Conservation (phyloP, 2,113 vertebrate genomes). For the Melospiza georgiana region DNA sequence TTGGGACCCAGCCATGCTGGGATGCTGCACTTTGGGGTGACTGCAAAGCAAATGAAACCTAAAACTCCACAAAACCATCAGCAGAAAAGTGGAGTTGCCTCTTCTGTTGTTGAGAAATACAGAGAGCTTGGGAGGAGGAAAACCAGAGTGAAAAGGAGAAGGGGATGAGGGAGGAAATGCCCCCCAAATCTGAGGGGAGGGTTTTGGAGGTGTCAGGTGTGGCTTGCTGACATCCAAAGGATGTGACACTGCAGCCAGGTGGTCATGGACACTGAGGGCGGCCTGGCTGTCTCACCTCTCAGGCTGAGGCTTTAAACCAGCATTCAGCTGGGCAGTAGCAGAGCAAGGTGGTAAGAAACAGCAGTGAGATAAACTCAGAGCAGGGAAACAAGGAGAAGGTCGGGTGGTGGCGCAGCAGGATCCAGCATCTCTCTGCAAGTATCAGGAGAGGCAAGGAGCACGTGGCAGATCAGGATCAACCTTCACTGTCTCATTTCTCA, state of each 20-base stretch:
- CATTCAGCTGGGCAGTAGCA: background rate
- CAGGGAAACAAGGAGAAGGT: background rate
- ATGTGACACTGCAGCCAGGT: background rate
- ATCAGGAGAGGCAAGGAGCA: fast-evolving
- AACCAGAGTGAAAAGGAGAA: background rate
- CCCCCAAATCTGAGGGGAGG: background rate
- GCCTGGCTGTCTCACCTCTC: background rate
- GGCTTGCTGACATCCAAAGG: background rate
- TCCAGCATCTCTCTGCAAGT: fast-evolving
- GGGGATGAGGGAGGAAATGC: background rate
- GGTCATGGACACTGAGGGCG: background rate
- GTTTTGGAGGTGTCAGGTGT: background rate
- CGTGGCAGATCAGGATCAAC: background rate
- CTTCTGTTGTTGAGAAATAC: background rate
- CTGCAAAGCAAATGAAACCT: background rate
- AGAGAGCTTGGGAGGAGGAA: background rate
- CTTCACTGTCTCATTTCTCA: conserved; percentile 14
- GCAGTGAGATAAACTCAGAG: background rate
- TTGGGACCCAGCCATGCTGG: background rate
- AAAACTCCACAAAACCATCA: background rate
- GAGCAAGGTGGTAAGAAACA: background rate
- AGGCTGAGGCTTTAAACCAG: background rate
- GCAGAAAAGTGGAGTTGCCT: background rate
- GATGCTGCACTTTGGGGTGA: background rate
- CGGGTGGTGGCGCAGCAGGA: background rate